These are phyloP conservation scores for Silvanus unidentatus DNA, from an alignment of 2,888 invertebrate species.

Conservation along the genomic window DNA sequence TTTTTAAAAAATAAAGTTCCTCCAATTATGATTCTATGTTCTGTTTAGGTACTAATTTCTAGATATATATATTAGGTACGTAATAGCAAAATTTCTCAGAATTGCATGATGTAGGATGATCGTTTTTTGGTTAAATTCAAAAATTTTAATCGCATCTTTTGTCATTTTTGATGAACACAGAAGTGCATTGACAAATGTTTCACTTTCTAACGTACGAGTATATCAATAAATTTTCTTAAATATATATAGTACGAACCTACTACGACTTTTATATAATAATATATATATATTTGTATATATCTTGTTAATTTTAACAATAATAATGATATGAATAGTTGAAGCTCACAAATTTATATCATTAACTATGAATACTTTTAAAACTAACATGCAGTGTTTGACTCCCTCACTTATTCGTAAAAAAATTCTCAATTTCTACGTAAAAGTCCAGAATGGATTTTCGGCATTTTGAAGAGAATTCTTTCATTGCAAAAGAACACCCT, in stretches of 20 bases:
- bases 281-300: not conserved
- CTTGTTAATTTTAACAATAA: slow-evolving; percentile 10
- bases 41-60: slow-evolving; percentile 11
- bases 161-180: slow-evolving; percentile 21
- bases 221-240: slow-evolving; percentile 4
- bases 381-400: slow-evolving; percentile 28
- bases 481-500: slow-evolving; percentile 13
- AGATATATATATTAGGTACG: slow-evolving; percentile 36
- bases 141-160: slow-evolving; percentile 11
- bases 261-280: slow-evolving; percentile 7
- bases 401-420: slow-evolving; percentile 10
- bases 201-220: not conserved
- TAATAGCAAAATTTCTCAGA: slow-evolving; percentile 32
- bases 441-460: not conserved
- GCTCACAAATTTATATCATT: slow-evolving; percentile 32
- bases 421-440: not conserved
- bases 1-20: not conserved
- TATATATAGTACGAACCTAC: slow-evolving; percentile 11
- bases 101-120: slow-evolving; percentile 24
- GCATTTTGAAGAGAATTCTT: not conserved
- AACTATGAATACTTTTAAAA: slow-evolving; percentile 12
- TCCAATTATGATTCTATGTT: not conserved
- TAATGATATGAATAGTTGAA: slow-evolving; percentile 37
- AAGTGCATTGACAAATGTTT: slow-evolving; percentile 38
- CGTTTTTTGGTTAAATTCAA: slow-evolving; percentile 2